Base-by-base conservation (phyloP, 2,113 vertebrate species). In the Rhizomys pruinosus region DNA sequence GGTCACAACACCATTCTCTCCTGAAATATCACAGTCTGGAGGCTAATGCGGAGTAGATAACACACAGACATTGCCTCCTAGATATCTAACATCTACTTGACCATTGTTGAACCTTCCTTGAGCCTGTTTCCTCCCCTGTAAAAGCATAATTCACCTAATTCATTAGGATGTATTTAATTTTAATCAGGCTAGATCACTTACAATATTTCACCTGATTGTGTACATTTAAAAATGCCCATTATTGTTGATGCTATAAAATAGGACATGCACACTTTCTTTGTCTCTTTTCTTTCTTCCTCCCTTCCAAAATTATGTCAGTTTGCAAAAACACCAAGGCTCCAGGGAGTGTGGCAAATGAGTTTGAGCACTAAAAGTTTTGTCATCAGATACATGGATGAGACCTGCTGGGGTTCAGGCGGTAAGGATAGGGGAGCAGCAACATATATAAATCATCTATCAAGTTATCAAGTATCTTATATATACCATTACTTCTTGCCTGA, bases 271-370 rank as follows among this genome's bases (percentile, higher is more conserved):
- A 63, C 61, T 52, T 78, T 9, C 32, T 72, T 77, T 16, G 0
- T 5, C 2, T 89, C 52, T 63, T 16, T 13, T n/a, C 68, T 34
- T 27, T 66, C 61, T 66, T 42, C 22, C 85, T 39, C 34, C 23
- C 22, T 87, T 79, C 44, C 7, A 74, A 84, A 97, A 39, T n/a
- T 73, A 71, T 5, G 74, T 92, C 7, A 8, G 17, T 96, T 74
- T 87, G 12, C 22, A 8, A 34, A 44, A n/a, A 7, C 8, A 78
- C 11, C 27, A 57, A 64, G 7, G 2, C 92, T 71, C 39, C 72
- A 84, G 27, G 22, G 32, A 89, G 5, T 42, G 91, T 89, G 5
- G 34, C 32, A 42, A 32, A 25, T 79, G 64, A 90, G 7, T 93
- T 44, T 92, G 20, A 79, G 27, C 52, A 73, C 22, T 39, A 44